Evolutionary conservation across 2,113 vertebrate species (phyloP), one percentile per base, ranked within the genome.

Genomic region (Hippoglossus stenolepis): DNA sequence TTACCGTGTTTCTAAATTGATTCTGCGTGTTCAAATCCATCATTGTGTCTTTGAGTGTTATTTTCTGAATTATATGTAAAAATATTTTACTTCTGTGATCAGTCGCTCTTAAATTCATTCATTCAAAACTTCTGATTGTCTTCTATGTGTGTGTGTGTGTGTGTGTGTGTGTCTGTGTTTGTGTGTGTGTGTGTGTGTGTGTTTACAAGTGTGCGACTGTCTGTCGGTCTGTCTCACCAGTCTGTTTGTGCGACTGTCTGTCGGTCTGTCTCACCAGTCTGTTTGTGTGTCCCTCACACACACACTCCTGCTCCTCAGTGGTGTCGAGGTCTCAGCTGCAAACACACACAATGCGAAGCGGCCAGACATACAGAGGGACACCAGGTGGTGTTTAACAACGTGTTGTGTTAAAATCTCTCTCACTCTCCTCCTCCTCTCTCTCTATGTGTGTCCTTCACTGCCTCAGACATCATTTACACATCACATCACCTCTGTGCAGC

Each of bases 371-470:
- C 59, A 64, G 65, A 83, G 23, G 69, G 74, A 80, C 66, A 77
- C 71, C 81, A 87, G 85, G 81, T 85, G 83, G 80, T 85, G 84
- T 57, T 68, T 83, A 61, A 69, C 57, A 31, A 73, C 70, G 43
- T 14, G 64, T 56, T 75, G 17, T 58, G 71, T 66, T 38, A 47
- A 13, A n/a, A 62, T 54, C 64, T 65, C 28, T 28, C 26, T 26
- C 26, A 2, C 26, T 3, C 26, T 26, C 26, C 26, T 23, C 23
- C 23, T 23, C 2, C 23, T 31, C 31, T 31, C 31, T 31, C 31
- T 31, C 31, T 63, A 51, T 45, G 15, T 49, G n/a, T 21, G 10
- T 28, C 58, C 80, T 9, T 73, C 60, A 13, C 71, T 35, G 7
- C 65, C 26, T 35, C 65, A 63, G 51, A 75, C 47, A 70, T 56